Evolutionary conservation across 2,797 vertebrate genomes (phyloP), one percentile per base, ranked within the genome.

Genomic region (Mionectes olivaceus): DNA sequence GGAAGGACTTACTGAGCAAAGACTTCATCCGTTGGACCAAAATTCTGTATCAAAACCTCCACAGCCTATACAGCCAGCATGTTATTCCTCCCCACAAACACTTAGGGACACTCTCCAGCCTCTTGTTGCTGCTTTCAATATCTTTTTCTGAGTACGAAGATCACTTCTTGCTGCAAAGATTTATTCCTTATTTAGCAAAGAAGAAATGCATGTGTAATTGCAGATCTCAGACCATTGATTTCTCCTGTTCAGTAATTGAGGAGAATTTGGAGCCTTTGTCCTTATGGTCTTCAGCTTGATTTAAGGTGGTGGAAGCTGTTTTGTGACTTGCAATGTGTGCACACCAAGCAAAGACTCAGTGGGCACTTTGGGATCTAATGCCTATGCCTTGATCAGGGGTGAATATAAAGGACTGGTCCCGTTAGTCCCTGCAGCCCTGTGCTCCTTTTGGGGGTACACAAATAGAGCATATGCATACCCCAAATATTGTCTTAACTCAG

Each of bases 271-370:
- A 19, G 28, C 24, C 33, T 91, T 87, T 83, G 32, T 83, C 44
- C 41, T 80, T 16, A 69, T 7, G 11, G 19, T 56, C 32, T 80
- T 85, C 71, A 74, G 41, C 15, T 60, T 73, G 22, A 73, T 96
- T 89, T 47, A 63, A 57, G 43, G 35, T 60, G 61, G 16, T 61
- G 47, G 33, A 60, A 84, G 17, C 11, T 67, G 25, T 63, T 94
- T 41, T 25, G 46, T 63, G 52, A 30, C 32, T 79, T 65, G 5
- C 21, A 65, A 28, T 0, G 0, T 0, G 0, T 68, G 47, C 30
- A 89, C 16, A 59, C 27, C 70, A 65, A 69, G 33, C 35, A 60
- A 49, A 2, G 9, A 13, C 37, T 79, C 87, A 74, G 50, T 41
- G 44, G 68, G 10, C 43, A 63, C 22, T 52, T 61, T 4, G 13